Evolutionary conservation across 2,888 invertebrate genomes (phyloP), one percentile per base, ranked within the genome.

Genomic region (Eurytoma californica): DNA sequence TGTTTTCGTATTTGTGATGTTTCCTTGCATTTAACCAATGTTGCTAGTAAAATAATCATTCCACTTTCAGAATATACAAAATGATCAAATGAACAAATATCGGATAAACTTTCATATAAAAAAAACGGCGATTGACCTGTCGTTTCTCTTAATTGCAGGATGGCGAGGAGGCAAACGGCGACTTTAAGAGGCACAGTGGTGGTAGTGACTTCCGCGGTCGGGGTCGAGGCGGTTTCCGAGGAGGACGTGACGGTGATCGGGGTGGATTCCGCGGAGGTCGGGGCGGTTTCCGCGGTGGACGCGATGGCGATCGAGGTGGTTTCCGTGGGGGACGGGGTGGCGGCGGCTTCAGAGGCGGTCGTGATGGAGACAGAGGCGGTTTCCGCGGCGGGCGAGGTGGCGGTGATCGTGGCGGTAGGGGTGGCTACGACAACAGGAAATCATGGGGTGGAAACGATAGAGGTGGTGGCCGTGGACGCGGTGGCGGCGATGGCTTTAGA

Each of bases 141-240:
- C 83, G 87, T 87, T 88, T 88, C 87, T 86, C 84, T 89, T 72
- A 16, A 12, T 60, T 90, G 66, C 86, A 87, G 90, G 90, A 80
- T 86, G 87, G 76, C 87, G 89, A 74, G 86, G 90, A 82, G 86
- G 91, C 81, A 30, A 88, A 90, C 55, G 85, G 78, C 84, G 83
- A 86, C 87, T 82, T 86, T 86, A 83, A 84, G 80, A 82, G 83
- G 82, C 55, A 84, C 14, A 82, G 65, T 7, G 84, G 80, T 9
- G 39, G 39, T 9, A 9, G 39, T 9, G 84, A 85, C 28, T 83
- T 85, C 57, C 82, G 86, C 57, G 87, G 91, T 39, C 90, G 81
- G 57, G 82, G 82, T 39, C 66, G 78, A 24, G 82, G 77, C 53
- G 82, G 83, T 9, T 81, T 82, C 72, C 74, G 83, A 12, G 84